These are phyloP conservation scores for Podiceps cristatus DNA, from an alignment of 2,113 vertebrate genomes.

Conservation along the genomic window DNA sequence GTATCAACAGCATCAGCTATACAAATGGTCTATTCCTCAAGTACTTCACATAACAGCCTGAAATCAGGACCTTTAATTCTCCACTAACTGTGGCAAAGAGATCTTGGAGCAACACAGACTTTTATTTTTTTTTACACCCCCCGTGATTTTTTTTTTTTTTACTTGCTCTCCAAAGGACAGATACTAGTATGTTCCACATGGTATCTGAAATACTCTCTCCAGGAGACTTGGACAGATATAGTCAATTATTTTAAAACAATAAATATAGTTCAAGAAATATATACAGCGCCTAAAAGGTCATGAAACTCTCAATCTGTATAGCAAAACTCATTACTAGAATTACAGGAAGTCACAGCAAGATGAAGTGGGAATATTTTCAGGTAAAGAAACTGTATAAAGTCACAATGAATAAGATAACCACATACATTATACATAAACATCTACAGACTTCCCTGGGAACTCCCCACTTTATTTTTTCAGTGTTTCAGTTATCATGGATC, in stretches of 20 bases:
- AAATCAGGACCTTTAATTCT: background rate
- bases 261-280: background rate
- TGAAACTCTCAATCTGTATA: background rate
- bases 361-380: background rate
- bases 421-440: background rate
- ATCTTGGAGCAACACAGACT: background rate
- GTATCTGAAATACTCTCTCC: background rate
- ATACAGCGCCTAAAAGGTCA: background rate
- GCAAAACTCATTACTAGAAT: background rate
- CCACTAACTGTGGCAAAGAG: rapidly evolving
- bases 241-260: background rate
- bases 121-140: too few relatives aligned
- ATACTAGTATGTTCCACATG: background rate
- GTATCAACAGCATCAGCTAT: background rate
- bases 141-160: rapidly evolving
- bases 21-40: background rate
- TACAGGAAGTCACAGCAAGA: background rate
- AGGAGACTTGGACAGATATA: background rate
- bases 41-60: background rate
- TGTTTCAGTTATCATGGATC: background rate
- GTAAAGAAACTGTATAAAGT: background rate
- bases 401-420: background rate
- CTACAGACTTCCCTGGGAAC: background rate
- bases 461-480: background rate
- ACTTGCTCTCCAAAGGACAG: background rate